phyloP scores from a whole-genome alignment of 2,113 vertebrate species.

The Otis tarda region DNA sequence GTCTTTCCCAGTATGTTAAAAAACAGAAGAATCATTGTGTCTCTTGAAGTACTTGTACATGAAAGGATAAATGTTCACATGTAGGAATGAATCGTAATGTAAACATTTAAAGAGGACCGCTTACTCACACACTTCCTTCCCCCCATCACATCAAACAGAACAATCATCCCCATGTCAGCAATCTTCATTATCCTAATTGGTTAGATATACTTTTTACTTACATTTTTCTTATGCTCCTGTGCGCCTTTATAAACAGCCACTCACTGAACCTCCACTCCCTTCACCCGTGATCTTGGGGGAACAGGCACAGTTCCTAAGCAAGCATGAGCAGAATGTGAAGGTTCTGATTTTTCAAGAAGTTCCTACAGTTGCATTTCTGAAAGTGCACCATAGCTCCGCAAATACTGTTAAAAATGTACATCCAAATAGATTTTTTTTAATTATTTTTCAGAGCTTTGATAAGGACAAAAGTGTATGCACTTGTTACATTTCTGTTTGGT shows the following conservation, averaged over 20 bases:
- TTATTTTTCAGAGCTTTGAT: neutral
- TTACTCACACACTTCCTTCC: neutral
- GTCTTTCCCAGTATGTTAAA: neutral
- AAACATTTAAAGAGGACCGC: neutral
- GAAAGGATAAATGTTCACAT: neutral
- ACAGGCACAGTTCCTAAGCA: neutral
- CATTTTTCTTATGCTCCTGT: neutral
- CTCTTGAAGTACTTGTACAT: neutral
- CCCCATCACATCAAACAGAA: neutral
- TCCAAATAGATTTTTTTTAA: too few species aligned
- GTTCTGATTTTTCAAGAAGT: neutral
- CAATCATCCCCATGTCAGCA: rapidly evolving
- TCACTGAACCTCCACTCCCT: neutral
- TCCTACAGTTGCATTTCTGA: neutral
- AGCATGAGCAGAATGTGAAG: neutral
- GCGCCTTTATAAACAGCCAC: neutral
- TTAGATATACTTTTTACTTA: neutral
- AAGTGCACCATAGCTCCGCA: neutral
- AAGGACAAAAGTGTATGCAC: neutral
- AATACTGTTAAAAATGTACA: neutral
- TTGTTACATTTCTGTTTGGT: neutral
- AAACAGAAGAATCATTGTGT: neutral
- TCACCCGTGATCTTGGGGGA: neutral
- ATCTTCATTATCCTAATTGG: neutral
- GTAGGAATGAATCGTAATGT: rapidly evolving